Evolutionary conservation across 2,888 invertebrate species (phyloP).

Genomic region (Oegoconia quadripuncta): DNA sequence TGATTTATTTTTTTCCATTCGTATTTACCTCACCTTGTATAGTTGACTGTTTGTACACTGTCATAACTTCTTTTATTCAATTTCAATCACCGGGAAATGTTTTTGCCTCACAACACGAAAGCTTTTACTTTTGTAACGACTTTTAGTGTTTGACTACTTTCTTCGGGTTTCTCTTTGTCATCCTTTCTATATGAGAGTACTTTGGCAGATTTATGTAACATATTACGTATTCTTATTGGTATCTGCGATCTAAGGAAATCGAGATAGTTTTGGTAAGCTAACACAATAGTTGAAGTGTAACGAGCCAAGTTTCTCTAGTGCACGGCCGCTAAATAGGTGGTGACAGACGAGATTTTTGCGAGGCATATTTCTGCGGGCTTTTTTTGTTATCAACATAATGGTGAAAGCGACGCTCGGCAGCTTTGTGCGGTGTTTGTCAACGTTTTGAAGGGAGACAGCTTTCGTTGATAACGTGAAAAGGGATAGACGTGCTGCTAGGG

Average conservation of each 20-base stretch:
- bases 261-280: conserved; percentile 2
- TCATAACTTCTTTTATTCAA: background rate
- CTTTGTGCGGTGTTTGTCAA: conserved; percentile 5
- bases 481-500: conserved; percentile 1
- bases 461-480: conserved; percentile 8
- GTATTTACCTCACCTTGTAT: conserved; percentile 9
- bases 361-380: conserved; percentile 1
- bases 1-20: conserved; percentile 13
- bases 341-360: background rate
- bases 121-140: background rate
- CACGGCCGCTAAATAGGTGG: no score
- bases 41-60: conserved; percentile 7
- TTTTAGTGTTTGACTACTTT: background rate
- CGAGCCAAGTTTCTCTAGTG: conserved; percentile 2
- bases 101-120: background rate
- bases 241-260: background rate
- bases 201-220: no score
- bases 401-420: conserved; percentile 3
- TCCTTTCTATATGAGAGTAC: no score
- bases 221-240: background rate
- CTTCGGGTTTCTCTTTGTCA: no score
- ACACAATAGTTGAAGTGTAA: conserved; percentile 1
- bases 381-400: conserved; percentile 9
- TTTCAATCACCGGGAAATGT: conserved; percentile 3
- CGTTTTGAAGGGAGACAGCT: conserved; percentile 10